A percentile compares a stretch with the other conserved stretches of the same genome.
Conservation (phyloP, 2,113 vertebrate genomes). For the Drymodes brunneopygia region DNA sequence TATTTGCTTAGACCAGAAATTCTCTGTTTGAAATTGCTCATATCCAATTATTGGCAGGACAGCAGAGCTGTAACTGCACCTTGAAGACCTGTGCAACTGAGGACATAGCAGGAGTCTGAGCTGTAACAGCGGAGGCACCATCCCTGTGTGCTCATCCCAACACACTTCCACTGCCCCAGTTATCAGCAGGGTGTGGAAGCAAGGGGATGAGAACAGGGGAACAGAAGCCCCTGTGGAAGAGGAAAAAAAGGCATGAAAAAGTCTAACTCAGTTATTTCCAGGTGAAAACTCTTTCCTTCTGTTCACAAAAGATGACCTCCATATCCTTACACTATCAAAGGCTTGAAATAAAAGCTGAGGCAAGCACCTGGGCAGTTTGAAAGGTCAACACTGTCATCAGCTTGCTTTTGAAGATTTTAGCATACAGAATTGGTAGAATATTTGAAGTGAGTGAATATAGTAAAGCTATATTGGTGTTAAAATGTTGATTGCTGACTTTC, state of each 20-base stretch:
- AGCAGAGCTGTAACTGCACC: neutral
- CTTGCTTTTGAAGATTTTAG: neutral
- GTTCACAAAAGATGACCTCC: neutral
- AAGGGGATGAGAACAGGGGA: neutral
- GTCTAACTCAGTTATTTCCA: neutral
- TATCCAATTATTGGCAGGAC: neutral
- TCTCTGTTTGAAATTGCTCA: neutral
- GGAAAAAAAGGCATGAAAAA: neutral
- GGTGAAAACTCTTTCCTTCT: neutral
- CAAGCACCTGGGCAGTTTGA: neutral
- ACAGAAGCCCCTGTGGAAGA: neutral
- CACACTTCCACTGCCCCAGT: rapidly evolving
- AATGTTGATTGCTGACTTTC: neutral
- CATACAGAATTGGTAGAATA: neutral
- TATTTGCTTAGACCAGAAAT: neutral
- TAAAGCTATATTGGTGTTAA: neutral
- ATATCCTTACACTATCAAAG: neutral
- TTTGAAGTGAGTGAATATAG: neutral
- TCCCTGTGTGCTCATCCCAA: no score
- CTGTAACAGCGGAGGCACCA: neutral
- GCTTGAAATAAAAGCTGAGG: neutral
- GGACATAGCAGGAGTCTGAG: neutral
- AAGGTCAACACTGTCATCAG: neutral
- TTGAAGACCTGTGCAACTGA: neutral
- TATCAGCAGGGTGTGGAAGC: neutral